Evolutionary conservation across 1,140 invertebrate species (phyloP).

Genomic region (Drosophila busckii): DNA sequence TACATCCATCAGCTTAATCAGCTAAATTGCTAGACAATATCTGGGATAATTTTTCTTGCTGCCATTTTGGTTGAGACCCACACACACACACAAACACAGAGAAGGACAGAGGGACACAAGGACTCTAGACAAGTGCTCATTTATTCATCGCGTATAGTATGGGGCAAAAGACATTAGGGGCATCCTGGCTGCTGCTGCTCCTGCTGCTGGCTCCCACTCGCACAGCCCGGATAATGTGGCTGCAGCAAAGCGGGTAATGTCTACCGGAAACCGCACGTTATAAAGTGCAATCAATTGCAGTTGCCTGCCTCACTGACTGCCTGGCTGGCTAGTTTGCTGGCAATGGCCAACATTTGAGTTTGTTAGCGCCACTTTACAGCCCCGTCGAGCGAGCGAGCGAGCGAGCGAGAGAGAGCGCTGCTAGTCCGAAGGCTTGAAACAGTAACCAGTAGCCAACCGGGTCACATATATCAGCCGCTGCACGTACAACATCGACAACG

Average conservation of each 20-base stretch:
- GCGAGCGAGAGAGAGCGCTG: conserved; percentile 1
- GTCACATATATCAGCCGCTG: conserved; percentile 54
- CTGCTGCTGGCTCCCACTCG: conserved; percentile 1
- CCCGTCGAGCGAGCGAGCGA: conserved; percentile 15
- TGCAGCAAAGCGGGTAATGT: conserved; percentile 72
- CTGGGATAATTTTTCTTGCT: conserved; percentile 77
- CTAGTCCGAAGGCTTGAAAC: conserved; percentile 7
- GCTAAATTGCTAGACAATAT: conserved; percentile 77
- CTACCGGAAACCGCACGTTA: conserved; percentile 76
- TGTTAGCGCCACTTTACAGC: conserved; percentile 64
- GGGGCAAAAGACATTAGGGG: conserved; percentile 70
- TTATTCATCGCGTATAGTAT: conserved; percentile 56
- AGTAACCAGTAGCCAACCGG: conserved; percentile 15
- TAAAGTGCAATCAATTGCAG: conserved; percentile 76
- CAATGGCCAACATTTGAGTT: conserved; percentile 44
- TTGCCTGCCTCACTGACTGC: conserved; percentile 50
- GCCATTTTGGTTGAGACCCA: conserved; percentile 52
- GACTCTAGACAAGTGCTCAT: conserved; percentile 67
- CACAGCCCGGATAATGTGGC: conserved; percentile 46
- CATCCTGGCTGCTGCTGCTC: conserved; percentile 23
- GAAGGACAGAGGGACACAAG: neutral
- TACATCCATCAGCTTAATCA: conserved; percentile 77
- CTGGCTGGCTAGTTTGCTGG: conserved; percentile 4
- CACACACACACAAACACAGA: conserved; percentile 5
- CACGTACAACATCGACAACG: conserved; percentile 73